phyloP scores from a whole-genome alignment of 2,888 invertebrate genomes.

The Teinopalpus imperialis region DNA sequence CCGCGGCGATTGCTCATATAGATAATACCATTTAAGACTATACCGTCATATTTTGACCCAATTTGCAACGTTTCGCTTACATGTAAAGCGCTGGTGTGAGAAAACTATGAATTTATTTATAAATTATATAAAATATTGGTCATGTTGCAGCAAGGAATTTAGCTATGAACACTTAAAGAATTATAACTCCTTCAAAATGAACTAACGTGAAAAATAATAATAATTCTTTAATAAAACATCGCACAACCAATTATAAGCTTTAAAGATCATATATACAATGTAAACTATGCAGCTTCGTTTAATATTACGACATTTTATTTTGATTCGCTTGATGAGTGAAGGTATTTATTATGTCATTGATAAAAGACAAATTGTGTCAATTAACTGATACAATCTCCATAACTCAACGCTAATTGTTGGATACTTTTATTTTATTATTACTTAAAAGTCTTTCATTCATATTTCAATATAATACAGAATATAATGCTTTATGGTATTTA shows the following conservation, averaged over 20 bases:
- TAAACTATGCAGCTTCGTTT: too few species aligned
- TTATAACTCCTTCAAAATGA: too few species aligned
- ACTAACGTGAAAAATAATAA: too few species aligned
- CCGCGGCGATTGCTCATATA: conserved; percentile 50
- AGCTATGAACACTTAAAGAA: too few species aligned
- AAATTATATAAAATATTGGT: background rate
- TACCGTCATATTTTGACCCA: conserved; percentile 62
- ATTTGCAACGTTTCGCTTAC: conserved; percentile 59
- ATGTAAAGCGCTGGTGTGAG: conserved; percentile 55
- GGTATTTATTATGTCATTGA: conserved; percentile 47
- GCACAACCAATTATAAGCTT: too few species aligned
- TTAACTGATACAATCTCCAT: conserved; percentile 71
- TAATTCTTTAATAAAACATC: too few species aligned
- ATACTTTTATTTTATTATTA: conserved; percentile 57
- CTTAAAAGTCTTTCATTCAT: conserved; percentile 57
- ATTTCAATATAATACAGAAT: conserved; percentile 1
- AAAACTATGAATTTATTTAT: conserved; percentile 28
- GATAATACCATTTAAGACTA: conserved; percentile 60
- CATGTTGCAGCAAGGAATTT: too few species aligned
- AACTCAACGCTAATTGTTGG: conserved; percentile 63
- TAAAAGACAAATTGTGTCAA: conserved; percentile 62
- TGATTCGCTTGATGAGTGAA: conserved; percentile 43
- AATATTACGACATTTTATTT: too few species aligned
- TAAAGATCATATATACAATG: too few species aligned
- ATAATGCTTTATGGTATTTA: background rate